These are phyloP conservation scores for Lepidurus couesii DNA, from an alignment of 1,140 invertebrate genomes.

Conservation along the genomic window DNA sequence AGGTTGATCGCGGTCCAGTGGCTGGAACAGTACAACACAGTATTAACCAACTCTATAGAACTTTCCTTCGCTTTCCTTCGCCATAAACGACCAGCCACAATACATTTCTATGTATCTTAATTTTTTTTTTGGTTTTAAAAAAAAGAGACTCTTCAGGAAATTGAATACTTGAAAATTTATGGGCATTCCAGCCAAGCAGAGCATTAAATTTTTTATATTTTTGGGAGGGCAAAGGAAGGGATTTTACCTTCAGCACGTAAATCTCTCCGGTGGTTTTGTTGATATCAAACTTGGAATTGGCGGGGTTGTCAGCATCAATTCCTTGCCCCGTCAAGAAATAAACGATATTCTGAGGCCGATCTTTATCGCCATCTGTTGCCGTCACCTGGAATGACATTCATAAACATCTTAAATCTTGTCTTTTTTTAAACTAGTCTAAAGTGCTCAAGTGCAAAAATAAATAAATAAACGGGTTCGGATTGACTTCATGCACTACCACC, in stretches of 20 bases:
- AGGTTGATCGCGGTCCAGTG: conserved; percentile 92
- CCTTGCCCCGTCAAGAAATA: conserved; percentile 95
- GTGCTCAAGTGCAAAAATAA: background rate
- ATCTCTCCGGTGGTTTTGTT: conserved; percentile 90
- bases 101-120: no score
- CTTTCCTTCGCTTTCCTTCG: no score
- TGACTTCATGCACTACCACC: background rate
- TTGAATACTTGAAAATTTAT: no score
- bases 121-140: no score
- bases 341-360: conserved; percentile 88
- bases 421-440: background rate
- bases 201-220: no score
- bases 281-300: conserved; percentile 93
- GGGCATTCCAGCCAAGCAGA: no score
- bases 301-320: conserved; percentile 87
- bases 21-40: conserved; percentile 52
- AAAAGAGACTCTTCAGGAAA: no score
- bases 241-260: conserved; percentile 77
- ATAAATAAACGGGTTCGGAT: background rate
- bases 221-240: no score
- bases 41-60: no score
- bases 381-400: conserved; percentile 62
- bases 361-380: conserved; percentile 90
- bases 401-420: conserved; percentile 4
- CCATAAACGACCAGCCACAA: no score